Evolutionary conservation across 2,797 vertebrate genomes (phyloP).

Genomic region (Hafferia zeledoni): DNA sequence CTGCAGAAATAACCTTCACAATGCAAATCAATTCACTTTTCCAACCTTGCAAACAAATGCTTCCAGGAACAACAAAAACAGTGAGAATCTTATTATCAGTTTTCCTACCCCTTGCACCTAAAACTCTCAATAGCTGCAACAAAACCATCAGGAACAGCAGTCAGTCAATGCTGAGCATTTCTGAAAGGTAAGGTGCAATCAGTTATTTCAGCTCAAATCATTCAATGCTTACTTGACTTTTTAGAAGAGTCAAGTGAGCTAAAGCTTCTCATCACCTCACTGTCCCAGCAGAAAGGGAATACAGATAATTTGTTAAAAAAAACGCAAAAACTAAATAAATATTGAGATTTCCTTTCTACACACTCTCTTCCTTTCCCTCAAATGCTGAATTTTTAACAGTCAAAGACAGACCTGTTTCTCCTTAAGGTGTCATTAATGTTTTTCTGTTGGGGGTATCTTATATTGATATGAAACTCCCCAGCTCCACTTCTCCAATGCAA

Average conservation of each 20-base stretch:
- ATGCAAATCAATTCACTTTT: slow-evolving; percentile 25
- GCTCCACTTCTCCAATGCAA: background rate
- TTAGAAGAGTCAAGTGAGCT: background rate
- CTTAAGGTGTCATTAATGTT: background rate
- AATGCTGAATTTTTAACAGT: background rate
- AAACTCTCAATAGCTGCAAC: background rate
- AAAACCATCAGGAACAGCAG: background rate
- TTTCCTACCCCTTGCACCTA: background rate
- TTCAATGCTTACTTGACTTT: background rate
- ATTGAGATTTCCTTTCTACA: background rate
- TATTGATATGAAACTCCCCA: background rate
- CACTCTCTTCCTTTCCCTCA: background rate
- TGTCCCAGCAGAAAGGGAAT: background rate
- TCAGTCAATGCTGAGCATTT: background rate
- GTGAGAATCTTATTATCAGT: background rate
- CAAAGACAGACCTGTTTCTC: background rate
- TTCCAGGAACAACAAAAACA: background rate
- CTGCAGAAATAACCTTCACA: slow-evolving; percentile 26
- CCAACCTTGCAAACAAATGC: slow-evolving; percentile 4
- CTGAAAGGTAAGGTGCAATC: background rate
- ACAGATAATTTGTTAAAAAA: background rate
- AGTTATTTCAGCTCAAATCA: background rate
- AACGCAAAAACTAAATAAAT: background rate
- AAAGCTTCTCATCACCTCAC: background rate
- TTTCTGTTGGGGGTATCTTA: background rate